phyloP scores from a whole-genome alignment of 2,113 vertebrate genomes.

The Oriolus oriolus region DNA sequence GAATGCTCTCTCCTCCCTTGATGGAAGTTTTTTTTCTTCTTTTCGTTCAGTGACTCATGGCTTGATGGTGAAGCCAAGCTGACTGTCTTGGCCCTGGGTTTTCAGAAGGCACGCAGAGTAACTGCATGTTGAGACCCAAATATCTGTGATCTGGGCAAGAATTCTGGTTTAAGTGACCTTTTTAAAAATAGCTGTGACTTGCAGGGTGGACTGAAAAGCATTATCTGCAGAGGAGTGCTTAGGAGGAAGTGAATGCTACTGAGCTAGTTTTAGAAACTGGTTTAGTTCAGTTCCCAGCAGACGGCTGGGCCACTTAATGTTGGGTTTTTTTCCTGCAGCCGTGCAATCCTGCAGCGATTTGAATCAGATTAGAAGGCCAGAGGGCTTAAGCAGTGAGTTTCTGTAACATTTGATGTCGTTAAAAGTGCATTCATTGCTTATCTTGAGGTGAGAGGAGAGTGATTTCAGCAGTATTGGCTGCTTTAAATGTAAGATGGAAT shows the following conservation, averaged over 20 bases:
- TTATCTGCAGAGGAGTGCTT: neutral
- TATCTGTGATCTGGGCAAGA: neutral
- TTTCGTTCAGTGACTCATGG: neutral
- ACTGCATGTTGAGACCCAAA: neutral
- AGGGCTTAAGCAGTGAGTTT: neutral
- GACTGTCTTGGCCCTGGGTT: neutral
- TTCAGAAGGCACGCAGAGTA: neutral
- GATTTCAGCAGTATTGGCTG: neutral
- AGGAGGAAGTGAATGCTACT: constrained; percentile 20
- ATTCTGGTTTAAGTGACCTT: neutral
- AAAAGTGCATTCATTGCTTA: neutral
- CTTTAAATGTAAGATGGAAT: neutral
- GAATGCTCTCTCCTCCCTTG: neutral
- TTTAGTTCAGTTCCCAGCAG: constrained; percentile 30
- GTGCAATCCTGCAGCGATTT: neutral
- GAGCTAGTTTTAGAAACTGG: constrained; percentile 42
- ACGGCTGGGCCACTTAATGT: neutral
- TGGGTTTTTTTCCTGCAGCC: neutral
- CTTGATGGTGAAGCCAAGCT: neutral
- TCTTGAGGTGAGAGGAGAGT: neutral
- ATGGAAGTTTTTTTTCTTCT: neutral
- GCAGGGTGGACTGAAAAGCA: neutral
- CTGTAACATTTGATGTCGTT: neutral
- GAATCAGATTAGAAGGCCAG: neutral
- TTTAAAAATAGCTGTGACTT: neutral